Percentiles rank a stretch among this genome's conserved stretches.
These are phyloP conservation scores for Dipodomys ordii DNA, from an alignment of 2,113 vertebrate genomes.

Conservation along the genomic window DNA sequence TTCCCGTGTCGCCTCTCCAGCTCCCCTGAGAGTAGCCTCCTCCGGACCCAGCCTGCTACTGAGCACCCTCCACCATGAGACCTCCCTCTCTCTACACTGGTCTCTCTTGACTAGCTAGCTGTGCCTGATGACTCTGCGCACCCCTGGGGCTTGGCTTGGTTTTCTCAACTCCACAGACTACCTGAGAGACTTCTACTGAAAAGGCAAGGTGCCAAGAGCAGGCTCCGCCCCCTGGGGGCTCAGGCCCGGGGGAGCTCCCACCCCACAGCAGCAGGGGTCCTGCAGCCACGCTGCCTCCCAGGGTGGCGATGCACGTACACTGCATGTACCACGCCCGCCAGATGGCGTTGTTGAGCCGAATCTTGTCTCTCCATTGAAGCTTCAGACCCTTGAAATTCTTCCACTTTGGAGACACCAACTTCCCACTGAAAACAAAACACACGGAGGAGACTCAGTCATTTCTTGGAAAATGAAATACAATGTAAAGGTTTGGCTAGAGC, in stretches of 20 bases:
- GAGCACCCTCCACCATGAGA: neutral
- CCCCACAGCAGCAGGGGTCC: fast-evolving
- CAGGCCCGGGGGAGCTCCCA: neutral
- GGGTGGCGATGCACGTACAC: constrained; percentile 88
- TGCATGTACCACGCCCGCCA: constrained; percentile 99
- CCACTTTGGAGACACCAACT: constrained; percentile 98
- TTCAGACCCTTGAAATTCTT: constrained; percentile 99
- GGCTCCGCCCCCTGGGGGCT: neutral
- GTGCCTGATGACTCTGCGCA: neutral
- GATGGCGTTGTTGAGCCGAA: constrained; percentile 99
- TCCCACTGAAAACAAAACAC: constrained; percentile 90
- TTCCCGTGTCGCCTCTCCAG: neutral
- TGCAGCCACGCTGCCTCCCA: neutral
- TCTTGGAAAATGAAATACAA: neutral
- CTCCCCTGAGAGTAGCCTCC: neutral
- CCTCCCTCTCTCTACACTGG: neutral
- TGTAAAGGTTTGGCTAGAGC: too few relatives aligned
- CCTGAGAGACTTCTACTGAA: neutral
- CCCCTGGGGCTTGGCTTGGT: neutral
- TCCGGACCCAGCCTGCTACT: neutral
- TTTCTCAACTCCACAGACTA: neutral
- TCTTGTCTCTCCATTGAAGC: constrained; percentile 99
- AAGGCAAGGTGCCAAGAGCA: fast-evolving
- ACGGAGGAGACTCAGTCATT: constrained; percentile 41
- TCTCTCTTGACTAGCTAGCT: fast-evolving